phyloP scores from a whole-genome alignment of 2,797 vertebrate species.

The Enteromius anoplus region DNA sequence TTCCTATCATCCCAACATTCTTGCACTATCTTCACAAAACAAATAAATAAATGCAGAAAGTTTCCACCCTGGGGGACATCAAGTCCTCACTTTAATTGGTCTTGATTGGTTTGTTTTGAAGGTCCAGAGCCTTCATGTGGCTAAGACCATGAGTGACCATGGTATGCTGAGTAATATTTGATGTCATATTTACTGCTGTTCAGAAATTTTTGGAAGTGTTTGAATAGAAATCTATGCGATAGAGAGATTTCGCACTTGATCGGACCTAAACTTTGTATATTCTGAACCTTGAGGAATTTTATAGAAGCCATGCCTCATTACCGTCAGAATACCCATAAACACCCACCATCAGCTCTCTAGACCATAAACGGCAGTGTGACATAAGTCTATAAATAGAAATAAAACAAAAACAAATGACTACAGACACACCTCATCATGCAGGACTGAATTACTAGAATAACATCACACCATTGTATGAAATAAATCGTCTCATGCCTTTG shows the following conservation, averaged over 20 bases:
- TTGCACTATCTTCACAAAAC: conserved; percentile 62
- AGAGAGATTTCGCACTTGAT: not conserved
- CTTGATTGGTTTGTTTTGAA: conserved; percentile 11
- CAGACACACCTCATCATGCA: conserved; percentile 20
- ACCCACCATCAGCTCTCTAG: not conserved
- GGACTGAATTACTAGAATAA: not conserved
- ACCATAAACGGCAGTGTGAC: conserved; percentile 3
- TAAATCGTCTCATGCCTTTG: not conserved
- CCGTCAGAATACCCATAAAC: conserved; percentile 11
- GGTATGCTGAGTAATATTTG: conserved; percentile 25
- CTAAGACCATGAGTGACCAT: not conserved
- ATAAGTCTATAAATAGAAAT: conserved; percentile 14
- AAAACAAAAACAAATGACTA: not conserved
- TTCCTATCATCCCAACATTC: conserved; percentile 60
- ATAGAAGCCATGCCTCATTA: not conserved
- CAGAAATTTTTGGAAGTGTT: not conserved
- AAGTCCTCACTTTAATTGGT: not conserved
- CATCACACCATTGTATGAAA: not conserved
- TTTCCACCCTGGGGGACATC: conserved; percentile 30
- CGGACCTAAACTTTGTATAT: not conserved
- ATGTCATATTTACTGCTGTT: not conserved
- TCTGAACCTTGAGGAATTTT: not conserved
- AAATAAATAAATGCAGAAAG: conserved; percentile 62
- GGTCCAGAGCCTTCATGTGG: not conserved
- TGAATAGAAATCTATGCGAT: not conserved